These are phyloP conservation scores for Geotrupes spiniger DNA, from an alignment of 2,888 invertebrate species.

Conservation along the genomic window DNA sequence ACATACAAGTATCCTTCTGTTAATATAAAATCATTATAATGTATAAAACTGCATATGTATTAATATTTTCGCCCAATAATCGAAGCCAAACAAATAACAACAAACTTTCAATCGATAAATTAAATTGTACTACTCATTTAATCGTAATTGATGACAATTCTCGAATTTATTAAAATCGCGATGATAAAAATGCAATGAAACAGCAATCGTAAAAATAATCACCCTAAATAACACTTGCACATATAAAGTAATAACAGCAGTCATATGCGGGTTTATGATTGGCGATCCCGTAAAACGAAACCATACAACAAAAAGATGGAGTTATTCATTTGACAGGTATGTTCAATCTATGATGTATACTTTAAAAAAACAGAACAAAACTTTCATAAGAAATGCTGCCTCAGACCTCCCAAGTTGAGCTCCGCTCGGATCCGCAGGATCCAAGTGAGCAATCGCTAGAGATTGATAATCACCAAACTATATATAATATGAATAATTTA, in stretches of 20 bases:
- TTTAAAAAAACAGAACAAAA: conserved; percentile 38
- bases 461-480: conserved; percentile 27
- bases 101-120: too few relatives aligned
- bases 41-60: too few relatives aligned
- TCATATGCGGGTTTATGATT: conserved; percentile 18
- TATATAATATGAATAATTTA: conserved; percentile 17
- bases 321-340: conserved; percentile 37
- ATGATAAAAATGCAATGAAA: not conserved
- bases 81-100: too few relatives aligned
- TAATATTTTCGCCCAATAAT: too few relatives aligned
- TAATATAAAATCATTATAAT: too few relatives aligned
- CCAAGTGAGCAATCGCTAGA: conserved; percentile 23
- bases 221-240: conserved; percentile 1
- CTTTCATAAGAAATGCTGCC: conserved; percentile 43
- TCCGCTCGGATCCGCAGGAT: conserved; percentile 25
- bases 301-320: conserved; percentile 25
- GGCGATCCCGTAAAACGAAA: conserved; percentile 13
- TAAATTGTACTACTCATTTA: too few relatives aligned
- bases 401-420: conserved; percentile 45
- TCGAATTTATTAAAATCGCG: too few relatives aligned
- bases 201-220: not conserved
- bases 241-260: not conserved
- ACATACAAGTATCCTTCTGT: too few relatives aligned
- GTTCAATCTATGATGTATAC: conserved; percentile 40
- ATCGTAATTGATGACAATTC: too few relatives aligned